phyloP scores from a whole-genome alignment of 2,797 vertebrate genomes.

The Poecilia picta region DNA sequence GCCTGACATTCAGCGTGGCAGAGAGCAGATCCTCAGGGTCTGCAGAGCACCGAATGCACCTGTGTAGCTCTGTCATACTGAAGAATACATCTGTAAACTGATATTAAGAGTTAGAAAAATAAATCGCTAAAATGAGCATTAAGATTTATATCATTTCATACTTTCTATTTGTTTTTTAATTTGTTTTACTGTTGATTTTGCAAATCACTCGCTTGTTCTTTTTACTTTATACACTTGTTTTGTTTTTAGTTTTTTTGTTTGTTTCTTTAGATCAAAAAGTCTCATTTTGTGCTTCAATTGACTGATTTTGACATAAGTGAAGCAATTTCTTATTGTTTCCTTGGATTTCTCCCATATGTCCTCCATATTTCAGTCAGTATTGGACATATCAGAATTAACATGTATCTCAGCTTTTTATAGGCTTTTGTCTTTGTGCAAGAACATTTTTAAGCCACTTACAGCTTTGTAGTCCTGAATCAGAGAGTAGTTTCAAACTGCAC shows the following conservation, averaged over 20 bases:
- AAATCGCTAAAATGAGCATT: background rate
- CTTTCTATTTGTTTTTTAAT: too few species aligned
- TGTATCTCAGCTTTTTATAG: background rate
- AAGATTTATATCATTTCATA: background rate
- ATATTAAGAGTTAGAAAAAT: background rate
- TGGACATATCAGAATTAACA: background rate
- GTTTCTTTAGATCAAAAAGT: too few species aligned
- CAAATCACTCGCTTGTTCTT: too few species aligned
- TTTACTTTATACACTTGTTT: too few species aligned
- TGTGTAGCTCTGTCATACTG: background rate
- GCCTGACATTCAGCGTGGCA: background rate
- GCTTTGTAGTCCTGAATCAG: background rate
- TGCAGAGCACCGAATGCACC: background rate
- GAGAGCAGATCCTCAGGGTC: background rate
- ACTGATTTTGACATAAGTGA: too few species aligned
- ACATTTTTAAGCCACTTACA: background rate
- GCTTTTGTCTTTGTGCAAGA: background rate
- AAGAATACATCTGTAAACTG: background rate
- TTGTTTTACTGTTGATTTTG: too few species aligned
- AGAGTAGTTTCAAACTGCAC: background rate
- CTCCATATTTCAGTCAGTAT: too few species aligned
- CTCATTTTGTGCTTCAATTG: too few species aligned
- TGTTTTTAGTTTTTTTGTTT: too few species aligned
- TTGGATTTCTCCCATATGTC: too few species aligned
- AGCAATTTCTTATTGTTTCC: too few species aligned